Conservation (phyloP, 2,888 invertebrate genomes). For the Agelastica alni region DNA sequence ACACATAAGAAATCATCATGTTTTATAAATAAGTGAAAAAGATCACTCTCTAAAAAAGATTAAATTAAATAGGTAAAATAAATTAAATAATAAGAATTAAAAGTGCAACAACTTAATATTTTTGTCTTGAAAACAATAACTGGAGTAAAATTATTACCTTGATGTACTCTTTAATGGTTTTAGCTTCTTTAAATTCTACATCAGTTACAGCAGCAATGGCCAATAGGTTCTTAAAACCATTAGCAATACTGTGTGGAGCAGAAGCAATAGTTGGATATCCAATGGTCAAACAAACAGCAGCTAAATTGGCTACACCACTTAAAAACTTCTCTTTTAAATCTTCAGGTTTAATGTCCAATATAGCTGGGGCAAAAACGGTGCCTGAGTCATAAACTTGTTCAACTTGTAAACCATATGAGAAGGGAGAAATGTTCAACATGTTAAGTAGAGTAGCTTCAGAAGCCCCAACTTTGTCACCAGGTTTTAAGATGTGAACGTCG, state of each 20-base stretch:
- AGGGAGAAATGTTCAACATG: constrained; percentile 99
- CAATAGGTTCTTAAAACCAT: constrained; percentile 97
- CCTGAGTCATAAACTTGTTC: constrained; percentile 98
- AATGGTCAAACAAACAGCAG: constrained; percentile 88
- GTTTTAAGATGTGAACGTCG: constrained; percentile 88
- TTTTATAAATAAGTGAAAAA: no score
- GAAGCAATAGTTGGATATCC: constrained; percentile 97
- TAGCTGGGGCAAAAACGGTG: constrained; percentile 94
- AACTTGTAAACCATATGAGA: constrained; percentile 96
- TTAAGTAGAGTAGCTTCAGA: constrained; percentile 98
- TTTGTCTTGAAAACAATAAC: no score
- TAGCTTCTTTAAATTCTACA: constrained; percentile 92
- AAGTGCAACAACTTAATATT: no score
- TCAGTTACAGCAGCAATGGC: constrained; percentile 96
- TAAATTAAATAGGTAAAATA: no score
- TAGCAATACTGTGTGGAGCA: constrained; percentile 95
- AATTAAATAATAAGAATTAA: no score
- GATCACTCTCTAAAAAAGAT: no score
- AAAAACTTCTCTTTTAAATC: constrained; percentile 90
- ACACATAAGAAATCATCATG: background rate
- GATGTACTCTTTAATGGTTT: constrained; percentile 88
- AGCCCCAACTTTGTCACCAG: constrained; percentile 97
- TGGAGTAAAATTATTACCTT: constrained; percentile 59
- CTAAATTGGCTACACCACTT: constrained; percentile 92
- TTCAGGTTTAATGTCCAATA: constrained; percentile 97